These are phyloP conservation scores for Malurus alboscapulatus DNA, from an alignment of 2,113 vertebrate species.

Conservation along the genomic window DNA sequence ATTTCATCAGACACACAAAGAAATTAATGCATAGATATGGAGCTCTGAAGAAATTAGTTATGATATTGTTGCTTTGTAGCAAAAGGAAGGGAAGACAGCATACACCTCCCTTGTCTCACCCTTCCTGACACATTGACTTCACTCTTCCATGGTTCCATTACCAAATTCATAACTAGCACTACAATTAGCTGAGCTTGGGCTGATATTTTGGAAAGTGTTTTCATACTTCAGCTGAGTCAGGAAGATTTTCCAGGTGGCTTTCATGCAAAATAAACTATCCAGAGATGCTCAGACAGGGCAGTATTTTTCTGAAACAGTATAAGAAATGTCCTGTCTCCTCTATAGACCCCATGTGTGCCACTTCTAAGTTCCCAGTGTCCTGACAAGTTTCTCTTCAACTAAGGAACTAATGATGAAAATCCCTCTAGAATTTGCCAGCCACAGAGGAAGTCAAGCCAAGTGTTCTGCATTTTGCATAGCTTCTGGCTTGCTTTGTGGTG, in stretches of 20 bases:
- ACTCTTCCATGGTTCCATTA: background rate
- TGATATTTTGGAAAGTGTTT: background rate
- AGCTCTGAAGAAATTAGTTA: background rate
- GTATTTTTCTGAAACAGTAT: background rate
- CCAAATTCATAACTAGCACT: background rate
- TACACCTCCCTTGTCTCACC: background rate
- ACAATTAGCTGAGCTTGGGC: background rate
- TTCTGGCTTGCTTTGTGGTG: background rate
- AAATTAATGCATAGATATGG: background rate
- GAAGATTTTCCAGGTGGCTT: background rate
- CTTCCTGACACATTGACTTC: background rate
- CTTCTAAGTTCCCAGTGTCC: background rate
- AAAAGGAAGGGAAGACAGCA: background rate
- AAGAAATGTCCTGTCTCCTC: background rate
- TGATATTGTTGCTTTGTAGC: background rate
- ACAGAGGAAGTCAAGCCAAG: background rate
- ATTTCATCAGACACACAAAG: background rate
- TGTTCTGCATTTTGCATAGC: background rate
- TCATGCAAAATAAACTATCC: background rate
- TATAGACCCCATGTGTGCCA: rapidly evolving
- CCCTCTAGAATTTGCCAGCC: background rate
- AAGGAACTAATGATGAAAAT: background rate
- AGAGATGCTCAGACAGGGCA: background rate
- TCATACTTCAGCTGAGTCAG: background rate
- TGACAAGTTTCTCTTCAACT: background rate